These are phyloP conservation scores for Microcebus tavaratra DNA, from an alignment of 2,113 vertebrate genomes.

Conservation along the genomic window DNA sequence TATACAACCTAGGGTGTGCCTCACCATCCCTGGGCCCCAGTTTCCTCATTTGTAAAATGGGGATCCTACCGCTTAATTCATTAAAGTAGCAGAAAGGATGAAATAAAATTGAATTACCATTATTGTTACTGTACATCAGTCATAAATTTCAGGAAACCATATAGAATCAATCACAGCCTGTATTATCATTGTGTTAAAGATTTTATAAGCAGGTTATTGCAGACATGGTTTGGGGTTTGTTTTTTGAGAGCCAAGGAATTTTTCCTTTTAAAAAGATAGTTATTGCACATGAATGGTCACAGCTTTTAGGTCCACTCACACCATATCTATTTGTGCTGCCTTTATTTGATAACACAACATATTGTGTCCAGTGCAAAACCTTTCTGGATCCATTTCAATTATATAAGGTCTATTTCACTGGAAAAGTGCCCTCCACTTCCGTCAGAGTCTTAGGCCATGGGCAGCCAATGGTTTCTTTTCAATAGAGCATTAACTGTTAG, in stretches of 20 bases:
- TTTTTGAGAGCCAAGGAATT: not conserved
- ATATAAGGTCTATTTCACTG: slow-evolving; percentile 41
- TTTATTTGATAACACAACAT: slow-evolving; percentile 12
- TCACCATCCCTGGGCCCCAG: not conserved
- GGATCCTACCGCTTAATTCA: not conserved
- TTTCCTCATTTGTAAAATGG: not conserved
- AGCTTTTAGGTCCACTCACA: not conserved
- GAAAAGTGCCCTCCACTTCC: slow-evolving; percentile 1
- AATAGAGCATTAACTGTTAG: not conserved
- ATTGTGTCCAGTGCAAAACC: slow-evolving; percentile 3
- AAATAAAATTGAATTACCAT: slow-evolving; percentile 20
- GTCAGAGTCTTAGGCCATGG: not conserved
- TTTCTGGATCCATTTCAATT: slow-evolving; percentile 7
- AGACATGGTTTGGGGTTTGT: not conserved
- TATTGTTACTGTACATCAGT: not conserved
- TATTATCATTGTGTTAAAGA: not conserved
- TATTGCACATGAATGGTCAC: slow-evolving; percentile 28
- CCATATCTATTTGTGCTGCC: not conserved
- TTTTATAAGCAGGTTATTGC: not conserved
- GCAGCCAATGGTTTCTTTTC: not conserved
- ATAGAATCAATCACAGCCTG: not conserved
- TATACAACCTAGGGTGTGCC: not conserved
- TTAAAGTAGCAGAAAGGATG: not conserved
- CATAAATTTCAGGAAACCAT: not conserved
- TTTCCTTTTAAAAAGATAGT: slow-evolving; percentile 13